A percentile compares a stretch with the other conserved stretches of the same genome.
These are phyloP conservation scores for Lepus americanus DNA, from an alignment of 2,113 vertebrate genomes.

Conservation along the genomic window DNA sequence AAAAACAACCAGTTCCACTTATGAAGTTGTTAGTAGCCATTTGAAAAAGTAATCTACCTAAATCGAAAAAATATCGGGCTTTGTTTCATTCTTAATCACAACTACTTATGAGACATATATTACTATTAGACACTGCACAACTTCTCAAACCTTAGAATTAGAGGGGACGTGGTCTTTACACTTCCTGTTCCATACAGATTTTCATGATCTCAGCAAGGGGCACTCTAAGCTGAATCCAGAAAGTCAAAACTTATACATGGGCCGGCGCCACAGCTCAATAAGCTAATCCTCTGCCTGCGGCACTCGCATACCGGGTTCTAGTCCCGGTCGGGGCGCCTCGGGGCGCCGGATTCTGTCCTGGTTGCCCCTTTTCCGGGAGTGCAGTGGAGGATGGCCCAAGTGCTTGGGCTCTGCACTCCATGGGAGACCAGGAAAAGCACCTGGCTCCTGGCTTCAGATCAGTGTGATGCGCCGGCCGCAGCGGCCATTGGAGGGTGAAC, in stretches of 20 bases:
- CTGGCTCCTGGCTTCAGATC: too few species aligned
- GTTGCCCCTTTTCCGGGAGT: too few species aligned
- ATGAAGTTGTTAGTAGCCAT: not conserved
- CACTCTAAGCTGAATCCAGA: constrained; percentile 52
- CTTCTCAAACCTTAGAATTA: constrained; percentile 33
- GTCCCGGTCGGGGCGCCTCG: too few species aligned
- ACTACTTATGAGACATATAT: not conserved
- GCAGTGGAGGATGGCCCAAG: too few species aligned
- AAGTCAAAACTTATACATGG: not conserved
- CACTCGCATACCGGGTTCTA: too few species aligned
- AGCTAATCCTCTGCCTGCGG: too few species aligned
- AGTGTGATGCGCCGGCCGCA: too few species aligned
- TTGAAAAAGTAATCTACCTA: constrained; percentile 34
- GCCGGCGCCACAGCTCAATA: too few species aligned
- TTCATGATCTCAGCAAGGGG: not conserved
- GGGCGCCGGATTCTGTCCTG: too few species aligned
- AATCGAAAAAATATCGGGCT: not conserved
- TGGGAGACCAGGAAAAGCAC: too few species aligned
- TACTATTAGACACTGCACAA: not conserved
- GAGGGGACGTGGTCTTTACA: not conserved
- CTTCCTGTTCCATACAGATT: not conserved
- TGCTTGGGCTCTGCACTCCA: too few species aligned
- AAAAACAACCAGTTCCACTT: not conserved
- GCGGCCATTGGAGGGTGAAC: too few species aligned
- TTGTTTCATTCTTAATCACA: constrained; percentile 20